Evolutionary conservation across 2,113 vertebrate species (phyloP).

Genomic region (Corythaixoides concolor): DNA sequence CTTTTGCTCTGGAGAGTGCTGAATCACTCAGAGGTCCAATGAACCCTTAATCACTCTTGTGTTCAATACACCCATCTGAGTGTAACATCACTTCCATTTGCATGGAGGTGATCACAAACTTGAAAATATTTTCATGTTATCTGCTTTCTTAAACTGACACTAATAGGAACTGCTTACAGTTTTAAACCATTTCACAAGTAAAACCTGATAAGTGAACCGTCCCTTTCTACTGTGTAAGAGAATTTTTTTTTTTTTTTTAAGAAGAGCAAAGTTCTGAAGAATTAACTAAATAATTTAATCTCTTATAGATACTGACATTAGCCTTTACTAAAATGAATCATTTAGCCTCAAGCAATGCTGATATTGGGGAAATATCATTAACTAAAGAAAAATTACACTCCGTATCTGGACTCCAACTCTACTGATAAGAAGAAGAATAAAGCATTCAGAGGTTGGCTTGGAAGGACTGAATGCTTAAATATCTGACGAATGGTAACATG

Average conservation of each 20-base stretch:
- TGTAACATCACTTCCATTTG: not conserved
- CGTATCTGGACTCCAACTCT: not conserved
- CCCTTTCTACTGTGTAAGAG: not conserved
- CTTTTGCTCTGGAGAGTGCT: not conserved
- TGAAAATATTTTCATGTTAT: not conserved
- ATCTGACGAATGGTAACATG: accelerated
- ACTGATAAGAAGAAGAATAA: not conserved
- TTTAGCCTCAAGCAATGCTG: not conserved
- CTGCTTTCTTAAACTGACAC: not conserved
- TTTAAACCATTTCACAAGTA: conserved; percentile 5
- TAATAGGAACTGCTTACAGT: not conserved
- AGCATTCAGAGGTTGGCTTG: not conserved
- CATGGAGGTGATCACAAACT: not conserved
- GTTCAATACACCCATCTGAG: not conserved
- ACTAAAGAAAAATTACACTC: not conserved
- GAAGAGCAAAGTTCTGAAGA: conserved; percentile 1
- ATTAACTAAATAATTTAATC: conserved; percentile 18
- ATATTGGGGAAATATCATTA: not conserved
- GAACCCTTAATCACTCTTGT: not conserved
- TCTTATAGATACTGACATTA: not conserved
- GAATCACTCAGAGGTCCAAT: not conserved
- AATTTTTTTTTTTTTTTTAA: no score
- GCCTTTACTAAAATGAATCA: not conserved
- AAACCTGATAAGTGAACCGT: not conserved
- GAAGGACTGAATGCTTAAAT: not conserved